These are phyloP conservation scores for Pseudococcus longispinus DNA, from an alignment of 2,888 invertebrate species.

Conservation along the genomic window DNA sequence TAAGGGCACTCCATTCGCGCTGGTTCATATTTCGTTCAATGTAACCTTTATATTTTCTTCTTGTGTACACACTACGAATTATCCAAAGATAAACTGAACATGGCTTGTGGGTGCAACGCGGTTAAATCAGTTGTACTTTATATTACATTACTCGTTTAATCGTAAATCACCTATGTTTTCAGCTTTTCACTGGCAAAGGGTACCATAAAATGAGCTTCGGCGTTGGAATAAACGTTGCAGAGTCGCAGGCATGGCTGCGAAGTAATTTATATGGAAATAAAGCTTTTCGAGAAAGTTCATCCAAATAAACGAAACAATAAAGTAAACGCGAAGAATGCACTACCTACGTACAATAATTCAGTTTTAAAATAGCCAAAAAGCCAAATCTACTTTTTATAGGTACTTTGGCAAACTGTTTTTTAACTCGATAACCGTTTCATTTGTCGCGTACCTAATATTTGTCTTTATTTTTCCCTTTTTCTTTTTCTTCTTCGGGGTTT, in stretches of 20 bases:
- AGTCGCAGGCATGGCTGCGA: neutral
- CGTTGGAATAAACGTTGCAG: neutral
- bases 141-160: slow-evolving; percentile 27
- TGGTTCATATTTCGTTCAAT: neutral
- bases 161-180: slow-evolving; percentile 8
- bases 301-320: slow-evolving; percentile 34
- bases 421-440: slow-evolving; percentile 35
- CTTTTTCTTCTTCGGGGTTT: neutral
- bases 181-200: neutral
- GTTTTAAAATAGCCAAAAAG: slow-evolving; percentile 40
- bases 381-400: slow-evolving; percentile 24
- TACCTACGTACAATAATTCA: slow-evolving; percentile 11
- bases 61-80: neutral
- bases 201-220: neutral
- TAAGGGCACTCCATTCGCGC: neutral
- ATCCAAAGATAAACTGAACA: neutral
- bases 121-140: slow-evolving; percentile 31
- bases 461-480: slow-evolving; percentile 22
- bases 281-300: slow-evolving; percentile 29
- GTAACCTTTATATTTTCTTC: neutral
- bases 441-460: slow-evolving; percentile 19
- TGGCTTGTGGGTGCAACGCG: neutral
- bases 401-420: neutral
- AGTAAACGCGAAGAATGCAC: slow-evolving; percentile 32
- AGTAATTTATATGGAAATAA: slow-evolving; percentile 45